These are phyloP conservation scores for Leucoraja erinaceus DNA, from an alignment of 2,113 vertebrate species.

Conservation along the genomic window DNA sequence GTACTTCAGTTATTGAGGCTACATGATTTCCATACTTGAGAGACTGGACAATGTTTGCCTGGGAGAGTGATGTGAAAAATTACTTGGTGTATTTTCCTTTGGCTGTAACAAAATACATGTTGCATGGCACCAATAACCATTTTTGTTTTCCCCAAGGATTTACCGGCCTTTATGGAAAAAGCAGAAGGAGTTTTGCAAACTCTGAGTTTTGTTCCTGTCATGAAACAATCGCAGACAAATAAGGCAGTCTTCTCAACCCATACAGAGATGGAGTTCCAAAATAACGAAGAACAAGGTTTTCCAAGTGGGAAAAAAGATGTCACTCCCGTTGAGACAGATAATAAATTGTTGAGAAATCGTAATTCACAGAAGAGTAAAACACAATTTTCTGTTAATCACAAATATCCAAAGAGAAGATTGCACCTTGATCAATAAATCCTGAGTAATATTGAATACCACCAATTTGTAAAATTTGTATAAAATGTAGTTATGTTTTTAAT, in stretches of 20 bases:
- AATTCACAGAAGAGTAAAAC: neutral
- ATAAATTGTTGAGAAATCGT: too few species aligned
- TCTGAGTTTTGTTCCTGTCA: constrained; percentile 58
- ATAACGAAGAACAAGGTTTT: constrained; percentile 39
- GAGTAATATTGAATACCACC: neutral
- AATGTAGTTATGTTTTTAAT: neutral
- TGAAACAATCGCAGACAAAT: constrained; percentile 60
- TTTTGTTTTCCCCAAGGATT: constrained; percentile 57
- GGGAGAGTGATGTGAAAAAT: too few species aligned
- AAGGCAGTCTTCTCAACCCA: constrained; percentile 54
- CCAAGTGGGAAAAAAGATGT: constrained; percentile 47
- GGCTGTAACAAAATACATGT: neutral
- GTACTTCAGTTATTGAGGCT: too few species aligned
- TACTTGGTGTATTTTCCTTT: too few species aligned
- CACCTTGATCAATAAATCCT: constrained; percentile 8
- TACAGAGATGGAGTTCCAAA: constrained; percentile 5
- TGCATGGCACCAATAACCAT: neutral
- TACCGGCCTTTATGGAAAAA: constrained; percentile 65
- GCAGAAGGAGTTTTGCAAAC: constrained; percentile 71
- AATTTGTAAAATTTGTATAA: neutral
- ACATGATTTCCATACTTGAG: too few species aligned
- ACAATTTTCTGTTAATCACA: neutral
- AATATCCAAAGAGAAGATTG: constrained; percentile 22
- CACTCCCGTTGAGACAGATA: constrained; percentile 47
- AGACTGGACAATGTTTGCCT: too few species aligned